phyloP scores from a whole-genome alignment of 1,140 invertebrate species.

The Drosophila ambigua region DNA sequence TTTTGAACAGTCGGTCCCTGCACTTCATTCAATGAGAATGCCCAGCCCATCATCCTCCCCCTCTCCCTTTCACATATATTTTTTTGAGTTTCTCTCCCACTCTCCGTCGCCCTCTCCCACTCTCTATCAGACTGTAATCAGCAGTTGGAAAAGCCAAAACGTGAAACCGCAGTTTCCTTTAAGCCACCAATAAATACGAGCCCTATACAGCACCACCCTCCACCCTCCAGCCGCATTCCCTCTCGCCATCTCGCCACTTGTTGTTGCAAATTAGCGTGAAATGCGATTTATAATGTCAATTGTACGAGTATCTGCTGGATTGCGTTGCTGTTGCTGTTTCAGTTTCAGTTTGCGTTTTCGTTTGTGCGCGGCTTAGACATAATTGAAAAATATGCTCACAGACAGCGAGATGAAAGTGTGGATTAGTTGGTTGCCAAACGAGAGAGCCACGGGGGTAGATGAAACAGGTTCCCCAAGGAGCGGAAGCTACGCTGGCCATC shows the following conservation, averaged over 20 bases:
- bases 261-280: constrained; percentile 81
- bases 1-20: constrained; percentile 1
- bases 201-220: too few species aligned
- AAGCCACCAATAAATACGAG: too few species aligned
- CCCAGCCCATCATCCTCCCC: not conserved
- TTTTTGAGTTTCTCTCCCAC: too few species aligned
- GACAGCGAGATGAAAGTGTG: constrained; percentile 67
- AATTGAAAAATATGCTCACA: constrained; percentile 68
- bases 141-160: too few species aligned
- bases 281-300: constrained; percentile 82
- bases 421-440: constrained; percentile 62
- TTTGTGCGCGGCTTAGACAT: constrained; percentile 36
- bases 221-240: not conserved
- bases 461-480: not conserved
- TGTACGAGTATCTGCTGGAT: constrained; percentile 21
- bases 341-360: constrained; percentile 7
- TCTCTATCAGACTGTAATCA: too few species aligned
- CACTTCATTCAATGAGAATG: constrained; percentile 7
- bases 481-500: constrained; percentile 31
- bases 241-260: constrained; percentile 19
- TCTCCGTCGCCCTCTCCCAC: not conserved
- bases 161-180: too few species aligned
- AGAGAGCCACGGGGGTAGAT: too few species aligned
- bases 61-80: not conserved
- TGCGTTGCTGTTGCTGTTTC: too few species aligned